Conservation (phyloP, 1,140 invertebrate species). For the Anthonomus grandis region DNA sequence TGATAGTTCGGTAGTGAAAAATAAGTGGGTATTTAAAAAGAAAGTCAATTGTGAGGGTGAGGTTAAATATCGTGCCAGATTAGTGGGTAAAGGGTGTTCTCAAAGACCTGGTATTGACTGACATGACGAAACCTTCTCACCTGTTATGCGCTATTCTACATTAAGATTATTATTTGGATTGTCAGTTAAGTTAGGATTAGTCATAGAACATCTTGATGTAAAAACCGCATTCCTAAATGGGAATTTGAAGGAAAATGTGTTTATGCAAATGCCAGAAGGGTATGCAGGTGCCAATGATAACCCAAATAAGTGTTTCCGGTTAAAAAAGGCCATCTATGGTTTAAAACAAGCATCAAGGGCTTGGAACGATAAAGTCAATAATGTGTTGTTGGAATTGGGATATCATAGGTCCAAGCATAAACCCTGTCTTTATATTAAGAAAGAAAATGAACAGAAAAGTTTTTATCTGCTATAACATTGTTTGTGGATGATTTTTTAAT, state of each 20-base stretch:
- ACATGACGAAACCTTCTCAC: conserved; percentile 43
- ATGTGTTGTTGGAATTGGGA: no score
- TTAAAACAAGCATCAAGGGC: conserved; percentile 48
- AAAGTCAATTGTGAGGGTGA: conserved; percentile 16
- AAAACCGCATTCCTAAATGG: conserved; percentile 50
- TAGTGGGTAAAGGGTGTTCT: conserved; percentile 48
- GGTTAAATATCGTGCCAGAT: conserved; percentile 26
- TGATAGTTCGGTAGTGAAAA: neutral
- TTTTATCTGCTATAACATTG: conserved; percentile 1
- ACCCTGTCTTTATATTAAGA: no score
- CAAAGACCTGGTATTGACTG: conserved; percentile 50
- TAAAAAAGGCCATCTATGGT: conserved; percentile 47
- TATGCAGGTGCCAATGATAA: conserved; percentile 28
- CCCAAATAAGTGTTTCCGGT: conserved; percentile 13
- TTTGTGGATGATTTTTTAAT: conserved; percentile 26
- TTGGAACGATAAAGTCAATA: conserved; percentile 48
- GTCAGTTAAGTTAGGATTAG: conserved; percentile 15
- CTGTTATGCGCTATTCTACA: conserved; percentile 38
- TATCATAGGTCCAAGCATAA: no score
- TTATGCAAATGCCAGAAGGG: conserved; percentile 47
- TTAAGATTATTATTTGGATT: conserved; percentile 32
- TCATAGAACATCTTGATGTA: conserved; percentile 40
- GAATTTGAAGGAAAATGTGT: conserved; percentile 47
- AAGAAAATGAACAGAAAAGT: neutral
- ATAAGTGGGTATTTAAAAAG: conserved; percentile 23